Evolutionary conservation across 2,888 invertebrate genomes (phyloP).

Genomic region (Ashinkailepas kermadecensis): DNA sequence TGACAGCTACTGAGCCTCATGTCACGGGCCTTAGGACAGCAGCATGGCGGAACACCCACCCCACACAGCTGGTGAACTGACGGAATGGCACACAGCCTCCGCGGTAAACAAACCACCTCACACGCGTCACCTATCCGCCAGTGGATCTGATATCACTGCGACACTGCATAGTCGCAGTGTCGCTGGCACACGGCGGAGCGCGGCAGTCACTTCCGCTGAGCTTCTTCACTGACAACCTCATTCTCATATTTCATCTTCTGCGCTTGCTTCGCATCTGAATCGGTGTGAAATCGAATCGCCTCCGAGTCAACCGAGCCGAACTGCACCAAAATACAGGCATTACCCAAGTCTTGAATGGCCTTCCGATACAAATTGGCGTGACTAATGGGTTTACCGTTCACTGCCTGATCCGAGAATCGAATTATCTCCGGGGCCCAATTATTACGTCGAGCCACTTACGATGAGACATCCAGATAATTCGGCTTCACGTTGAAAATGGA

Average conservation of each 20-base stretch:
- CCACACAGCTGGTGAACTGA: too few species aligned
- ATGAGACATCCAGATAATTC: neutral
- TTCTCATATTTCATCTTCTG: neutral
- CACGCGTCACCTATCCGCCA: too few species aligned
- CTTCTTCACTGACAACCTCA: neutral
- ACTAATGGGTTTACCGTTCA: neutral
- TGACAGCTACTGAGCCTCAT: too few species aligned
- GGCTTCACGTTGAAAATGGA: neutral
- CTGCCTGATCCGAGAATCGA: neutral
- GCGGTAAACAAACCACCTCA: too few species aligned
- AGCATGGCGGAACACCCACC: too few species aligned
- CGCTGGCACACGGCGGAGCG: too few species aligned
- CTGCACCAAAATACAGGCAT: conserved; percentile 12
- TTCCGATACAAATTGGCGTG: conserved; percentile 15
- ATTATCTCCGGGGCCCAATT: neutral
- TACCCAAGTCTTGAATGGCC: neutral
- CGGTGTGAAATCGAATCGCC: conserved; percentile 15
- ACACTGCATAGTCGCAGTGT: too few species aligned
- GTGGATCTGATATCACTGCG: too few species aligned
- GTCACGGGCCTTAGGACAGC: too few species aligned
- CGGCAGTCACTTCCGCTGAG: too few species aligned
- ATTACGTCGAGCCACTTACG: neutral
- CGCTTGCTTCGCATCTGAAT: neutral
- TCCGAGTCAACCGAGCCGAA: neutral
- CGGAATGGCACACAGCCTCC: too few species aligned